Evolutionary conservation across 2,888 invertebrate genomes (phyloP).

Genomic region (Andrena hattorfiana): DNA sequence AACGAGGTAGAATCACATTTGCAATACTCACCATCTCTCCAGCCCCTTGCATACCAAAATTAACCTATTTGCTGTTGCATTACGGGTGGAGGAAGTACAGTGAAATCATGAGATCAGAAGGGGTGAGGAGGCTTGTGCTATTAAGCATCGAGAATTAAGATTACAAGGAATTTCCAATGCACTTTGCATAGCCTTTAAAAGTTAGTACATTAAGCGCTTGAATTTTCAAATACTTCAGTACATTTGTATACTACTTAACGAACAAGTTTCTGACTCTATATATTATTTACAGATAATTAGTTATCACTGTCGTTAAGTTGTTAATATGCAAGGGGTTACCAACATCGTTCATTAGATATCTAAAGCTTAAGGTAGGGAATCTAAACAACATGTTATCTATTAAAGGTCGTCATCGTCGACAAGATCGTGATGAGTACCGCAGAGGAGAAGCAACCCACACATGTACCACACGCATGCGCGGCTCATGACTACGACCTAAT

Average conservation of each 20-base stretch:
- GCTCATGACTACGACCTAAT: conserved; percentile 96
- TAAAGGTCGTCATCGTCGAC: conserved; percentile 94
- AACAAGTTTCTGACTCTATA: too few species aligned
- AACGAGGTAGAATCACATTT: conserved; percentile 89
- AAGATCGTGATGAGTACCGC: conserved; percentile 93
- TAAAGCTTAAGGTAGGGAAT: not conserved
- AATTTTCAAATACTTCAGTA: too few species aligned
- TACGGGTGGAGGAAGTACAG: too few species aligned
- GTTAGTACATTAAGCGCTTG: too few species aligned
- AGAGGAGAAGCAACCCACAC: conserved; percentile 90
- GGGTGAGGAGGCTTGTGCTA: too few species aligned
- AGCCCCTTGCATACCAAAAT: not conserved
- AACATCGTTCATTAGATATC: not conserved
- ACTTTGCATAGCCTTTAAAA: too few species aligned
- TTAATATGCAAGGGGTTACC: not conserved
- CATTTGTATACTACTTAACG: too few species aligned
- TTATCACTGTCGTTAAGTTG: not conserved
- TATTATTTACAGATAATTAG: too few species aligned
- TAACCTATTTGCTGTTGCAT: not conserved
- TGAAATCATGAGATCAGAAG: too few species aligned
- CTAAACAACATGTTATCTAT: not conserved
- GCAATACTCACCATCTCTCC: not conserved
- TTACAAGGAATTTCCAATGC: too few species aligned
- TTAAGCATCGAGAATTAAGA: too few species aligned
- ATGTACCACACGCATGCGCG: conserved; percentile 92